A percentile compares a stretch with the other conserved stretches of the same genome.
Conservation (phyloP, 2,888 invertebrate genomes). For the Andrena bucephala region DNA sequence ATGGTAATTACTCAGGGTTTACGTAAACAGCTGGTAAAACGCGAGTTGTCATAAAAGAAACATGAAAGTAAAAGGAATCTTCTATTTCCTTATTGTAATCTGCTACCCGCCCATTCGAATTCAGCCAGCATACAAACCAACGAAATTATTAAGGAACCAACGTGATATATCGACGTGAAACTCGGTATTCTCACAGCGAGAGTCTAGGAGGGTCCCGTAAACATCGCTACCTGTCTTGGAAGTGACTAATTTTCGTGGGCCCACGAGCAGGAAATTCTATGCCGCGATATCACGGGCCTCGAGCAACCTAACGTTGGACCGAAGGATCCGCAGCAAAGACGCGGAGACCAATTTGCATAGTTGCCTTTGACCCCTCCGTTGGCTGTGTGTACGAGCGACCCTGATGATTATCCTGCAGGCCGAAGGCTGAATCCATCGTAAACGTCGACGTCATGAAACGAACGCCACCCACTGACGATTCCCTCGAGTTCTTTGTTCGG, state of each 20-base stretch:
- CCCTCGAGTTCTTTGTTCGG: constrained; percentile 47
- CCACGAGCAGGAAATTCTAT: constrained; percentile 33
- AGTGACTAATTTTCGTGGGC: constrained; percentile 60
- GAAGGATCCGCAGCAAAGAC: constrained; percentile 25
- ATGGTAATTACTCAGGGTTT: constrained; percentile 10
- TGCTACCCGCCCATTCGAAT: constrained; percentile 11
- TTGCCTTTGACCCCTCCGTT: constrained; percentile 70
- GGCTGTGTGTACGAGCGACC: constrained; percentile 53
- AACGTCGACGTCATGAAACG: constrained; percentile 71
- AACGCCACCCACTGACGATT: constrained; percentile 66
- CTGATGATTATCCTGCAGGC: constrained; percentile 73
- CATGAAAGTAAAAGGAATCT: constrained; percentile 5
- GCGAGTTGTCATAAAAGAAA: background rate
- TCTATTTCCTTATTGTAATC: background rate
- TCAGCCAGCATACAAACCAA: background rate
- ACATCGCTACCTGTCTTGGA: constrained; percentile 54
- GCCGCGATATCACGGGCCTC: constrained; percentile 29
- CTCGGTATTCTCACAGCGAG: background rate
- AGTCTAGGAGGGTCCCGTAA: constrained; percentile 34
- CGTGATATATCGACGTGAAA: constrained; percentile 26
- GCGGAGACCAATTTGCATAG: constrained; percentile 72
- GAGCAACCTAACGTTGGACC: constrained; percentile 18
- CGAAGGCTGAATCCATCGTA: constrained; percentile 69
- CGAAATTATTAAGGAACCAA: constrained; percentile 2
- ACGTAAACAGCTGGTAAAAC: background rate